Base-by-base conservation (phyloP, 2,113 vertebrate genomes). In the Rhinolophus ferrumequinum region DNA sequence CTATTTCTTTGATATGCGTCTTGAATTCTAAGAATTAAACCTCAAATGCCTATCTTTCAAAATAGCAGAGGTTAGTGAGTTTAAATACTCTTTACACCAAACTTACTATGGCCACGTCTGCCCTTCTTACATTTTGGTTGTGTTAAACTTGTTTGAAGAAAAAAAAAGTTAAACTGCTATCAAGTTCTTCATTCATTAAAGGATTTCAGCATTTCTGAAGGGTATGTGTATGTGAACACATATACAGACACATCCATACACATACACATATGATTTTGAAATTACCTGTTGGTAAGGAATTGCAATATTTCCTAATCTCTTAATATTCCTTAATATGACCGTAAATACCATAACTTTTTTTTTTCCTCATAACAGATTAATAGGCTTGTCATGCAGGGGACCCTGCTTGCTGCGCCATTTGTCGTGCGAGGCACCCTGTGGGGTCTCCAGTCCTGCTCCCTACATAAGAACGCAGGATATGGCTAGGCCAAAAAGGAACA, bases 221-320 rank as follows among this genome's bases (percentile, higher is more conserved):
- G 69, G 30, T 73, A 47, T 38, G 4, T 50, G 8, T 64, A 35
- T 21, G 73, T 19, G 24, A 35, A 54, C 1, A 56, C 12, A 82
- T 18, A 64, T 21, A 35, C 24, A 33, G 1, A 47, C 2, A 81
- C 19, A n/a, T 38, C 67, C 5, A 60, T 28, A 83, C 3, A 84
- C 5, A 88, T 10, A 26, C 24, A 16, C 3, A 30, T 62, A 62
- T 50, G 76, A 70, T 90, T 90, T 85, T 84, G 80, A 94, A 56
- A 38, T 52, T 80, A 87, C 70, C 13, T 73, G 7, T 52, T 77
- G 47, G 47, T 54, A 44, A 92, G 90, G 12, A 87, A 87, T 60
- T 67, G 70, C 52, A 73, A 41, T 77, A 92, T 75, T 91, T 89
- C 72, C 15, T 81, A 60, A 91, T 70, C 81, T 73, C 28, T 85